Evolutionary conservation across 2,888 invertebrate genomes (phyloP), one percentile per base, ranked within the genome.

Genomic region (Drosophila nr. perissopoda): DNA sequence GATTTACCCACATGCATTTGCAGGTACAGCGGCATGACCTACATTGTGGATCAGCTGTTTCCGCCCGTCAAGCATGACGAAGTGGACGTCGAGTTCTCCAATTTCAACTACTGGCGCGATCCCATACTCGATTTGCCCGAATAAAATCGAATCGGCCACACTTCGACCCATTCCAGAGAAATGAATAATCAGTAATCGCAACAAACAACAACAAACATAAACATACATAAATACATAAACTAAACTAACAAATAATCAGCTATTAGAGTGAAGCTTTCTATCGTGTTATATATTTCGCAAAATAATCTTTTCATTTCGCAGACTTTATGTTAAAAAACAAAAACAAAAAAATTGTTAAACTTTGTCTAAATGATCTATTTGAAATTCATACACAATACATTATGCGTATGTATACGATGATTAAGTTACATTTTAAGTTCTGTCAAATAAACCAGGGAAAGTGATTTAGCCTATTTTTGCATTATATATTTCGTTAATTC

Each of bases 31-130:
- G 97, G 97, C 93, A 97, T 99, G 96, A 97, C 97, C 78, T 97
- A 97, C 93, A 96, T 99, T 80, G 99, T 98, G 79, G 99, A 99
- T 94, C 98, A 98, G 93, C 95, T 99, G 93, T 99, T 99, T 94
- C 99, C 99, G 83, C 96, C 97, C 56, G 94, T 96, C 87, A 94
- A 94, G 89, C 95, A 94, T 87, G 95, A 95, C 90, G 94, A 95
- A 77, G 95, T 95, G 54, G 85, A 91, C 33, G 95, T 95, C 79
- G 95, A 95, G 92, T 99, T 96, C 94, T 97, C 97, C 71, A 96
- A 96, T 90, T 98, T 98, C 85, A 96, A 97, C 89, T 99, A 96
- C 93, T 99, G 99, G 99, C 96, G 98, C 79, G 97, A 97, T 81
- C 98, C 98, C 13, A 94, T 99, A 77, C 95, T 95, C 4, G 94